A percentile compares a stretch with the other conserved stretches of the same genome.
Conservation (phyloP, 2,113 vertebrate species). For the Mormyrus iriodes region DNA sequence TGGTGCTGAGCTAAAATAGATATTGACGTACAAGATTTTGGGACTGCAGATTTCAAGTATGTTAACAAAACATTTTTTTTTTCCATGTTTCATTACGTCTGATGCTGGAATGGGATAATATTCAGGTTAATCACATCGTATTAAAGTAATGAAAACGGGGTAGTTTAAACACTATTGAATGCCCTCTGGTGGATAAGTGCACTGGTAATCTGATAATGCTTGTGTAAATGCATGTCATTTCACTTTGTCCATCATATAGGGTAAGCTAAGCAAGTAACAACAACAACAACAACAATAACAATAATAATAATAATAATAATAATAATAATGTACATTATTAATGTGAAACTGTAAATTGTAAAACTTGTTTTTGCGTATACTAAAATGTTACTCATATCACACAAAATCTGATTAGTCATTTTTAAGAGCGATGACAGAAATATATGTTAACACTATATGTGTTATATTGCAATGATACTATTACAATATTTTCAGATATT, state of each 20-base stretch:
- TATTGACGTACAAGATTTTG: background rate
- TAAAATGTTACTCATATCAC: background rate
- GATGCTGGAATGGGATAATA: background rate
- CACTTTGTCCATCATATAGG: background rate
- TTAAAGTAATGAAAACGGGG: background rate
- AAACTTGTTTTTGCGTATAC: background rate
- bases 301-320: too few species aligned
- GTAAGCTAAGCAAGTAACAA: background rate
- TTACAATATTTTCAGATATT: too few species aligned
- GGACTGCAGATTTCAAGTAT: background rate
- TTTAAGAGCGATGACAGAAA: background rate
- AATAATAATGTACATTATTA: background rate
- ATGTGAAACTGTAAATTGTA: background rate
- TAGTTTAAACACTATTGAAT: background rate
- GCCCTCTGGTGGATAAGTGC: background rate
- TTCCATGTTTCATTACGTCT: background rate
- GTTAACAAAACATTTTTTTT: background rate
- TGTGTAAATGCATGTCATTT: background rate
- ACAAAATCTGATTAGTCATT: background rate
- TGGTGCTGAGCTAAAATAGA: background rate
- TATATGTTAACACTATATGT: background rate
- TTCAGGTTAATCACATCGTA: background rate
- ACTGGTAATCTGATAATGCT: background rate
- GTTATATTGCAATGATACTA: background rate
- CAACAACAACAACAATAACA: too few species aligned